Percentiles rank a stretch among this genome's conserved stretches.
Evolutionary conservation across 1,140 invertebrate genomes (phyloP).

Genomic region (Apis cerana): DNA sequence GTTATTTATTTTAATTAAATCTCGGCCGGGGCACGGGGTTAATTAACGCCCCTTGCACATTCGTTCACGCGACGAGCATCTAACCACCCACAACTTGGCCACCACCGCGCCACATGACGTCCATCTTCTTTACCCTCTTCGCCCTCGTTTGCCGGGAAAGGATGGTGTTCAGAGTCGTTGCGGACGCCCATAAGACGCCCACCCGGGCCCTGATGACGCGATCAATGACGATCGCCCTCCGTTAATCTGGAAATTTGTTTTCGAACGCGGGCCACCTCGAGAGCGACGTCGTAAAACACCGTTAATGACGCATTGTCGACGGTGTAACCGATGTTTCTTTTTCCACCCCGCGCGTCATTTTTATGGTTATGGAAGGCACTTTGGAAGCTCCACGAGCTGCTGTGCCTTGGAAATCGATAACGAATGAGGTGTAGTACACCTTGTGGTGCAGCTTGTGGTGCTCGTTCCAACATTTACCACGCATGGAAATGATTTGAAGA

Average conservation of each 20-base stretch:
- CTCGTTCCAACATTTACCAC: too few species aligned
- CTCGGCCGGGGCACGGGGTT: background rate
- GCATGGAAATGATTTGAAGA: background rate
- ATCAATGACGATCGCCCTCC: constrained; percentile 19
- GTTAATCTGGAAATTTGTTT: constrained; percentile 27
- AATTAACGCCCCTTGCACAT: background rate
- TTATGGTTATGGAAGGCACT: constrained; percentile 15
- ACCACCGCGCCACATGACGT: constrained; percentile 3
- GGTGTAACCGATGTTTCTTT: background rate
- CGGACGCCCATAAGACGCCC: constrained; percentile 22
- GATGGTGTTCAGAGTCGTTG: background rate
- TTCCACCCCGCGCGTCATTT: background rate
- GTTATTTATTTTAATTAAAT: constrained; percentile 1
- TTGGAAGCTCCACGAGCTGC: background rate
- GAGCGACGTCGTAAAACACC: background rate
- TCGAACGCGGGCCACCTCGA: background rate
- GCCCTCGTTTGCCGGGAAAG: background rate
- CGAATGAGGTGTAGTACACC: too few species aligned
- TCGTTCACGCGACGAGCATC: too few species aligned
- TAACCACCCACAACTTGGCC: background rate
- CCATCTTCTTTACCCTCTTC: background rate
- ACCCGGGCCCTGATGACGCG: constrained; percentile 15
- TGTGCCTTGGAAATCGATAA: background rate
- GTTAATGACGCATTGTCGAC: background rate
- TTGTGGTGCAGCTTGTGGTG: too few species aligned